phyloP scores from a whole-genome alignment of 2,797 vertebrate species.

The Gorsachius magnificus region DNA sequence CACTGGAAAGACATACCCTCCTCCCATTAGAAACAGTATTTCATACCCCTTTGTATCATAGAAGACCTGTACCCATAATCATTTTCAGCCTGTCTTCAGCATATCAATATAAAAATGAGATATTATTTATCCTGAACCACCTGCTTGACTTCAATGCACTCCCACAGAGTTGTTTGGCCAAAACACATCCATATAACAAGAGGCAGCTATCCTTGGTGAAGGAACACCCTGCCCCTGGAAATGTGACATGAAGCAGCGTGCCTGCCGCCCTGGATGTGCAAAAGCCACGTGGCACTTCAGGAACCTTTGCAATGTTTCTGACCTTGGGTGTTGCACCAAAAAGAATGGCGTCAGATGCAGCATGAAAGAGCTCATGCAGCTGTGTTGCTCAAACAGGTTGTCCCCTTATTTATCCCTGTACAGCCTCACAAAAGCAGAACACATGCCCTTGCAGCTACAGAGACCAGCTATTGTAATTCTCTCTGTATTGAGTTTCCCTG shows the following conservation, averaged over 20 bases:
- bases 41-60: not conserved
- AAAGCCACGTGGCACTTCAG: not conserved
- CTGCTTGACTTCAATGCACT: not conserved
- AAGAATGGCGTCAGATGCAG: fast-evolving
- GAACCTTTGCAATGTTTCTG: not conserved
- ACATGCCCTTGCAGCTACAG: not conserved
- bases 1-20: not conserved
- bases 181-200: not conserved
- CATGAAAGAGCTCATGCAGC: not conserved
- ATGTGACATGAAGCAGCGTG: fast-evolving
- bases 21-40: not conserved
- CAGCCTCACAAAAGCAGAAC: not conserved
- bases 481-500: not conserved
- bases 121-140: not conserved
- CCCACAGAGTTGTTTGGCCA: not conserved
- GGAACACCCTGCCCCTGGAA: not conserved
- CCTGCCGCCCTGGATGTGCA: not conserved
- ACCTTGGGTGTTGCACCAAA: not conserved
- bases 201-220: not conserved
- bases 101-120: not conserved
- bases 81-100: not conserved
- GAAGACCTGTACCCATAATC: not conserved
- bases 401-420: conserved; percentile 15
- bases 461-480: conserved; percentile 17
- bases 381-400: conserved; percentile 19